Evolutionary conservation across 2,797 vertebrate species (phyloP).

Genomic region (Pelobates cultripes): DNA sequence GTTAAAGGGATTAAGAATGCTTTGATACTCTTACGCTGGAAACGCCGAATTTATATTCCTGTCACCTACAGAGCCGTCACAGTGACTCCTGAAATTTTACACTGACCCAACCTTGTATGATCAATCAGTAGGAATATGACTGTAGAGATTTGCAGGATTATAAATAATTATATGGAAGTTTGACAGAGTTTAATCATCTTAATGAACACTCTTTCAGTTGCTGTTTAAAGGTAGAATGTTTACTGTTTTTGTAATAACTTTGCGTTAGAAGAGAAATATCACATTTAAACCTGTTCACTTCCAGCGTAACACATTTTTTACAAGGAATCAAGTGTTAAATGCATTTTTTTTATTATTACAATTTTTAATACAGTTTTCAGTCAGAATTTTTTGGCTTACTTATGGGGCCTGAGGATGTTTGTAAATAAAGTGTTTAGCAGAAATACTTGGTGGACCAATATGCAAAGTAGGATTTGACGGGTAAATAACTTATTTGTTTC

Average conservation of each 20-base stretch:
- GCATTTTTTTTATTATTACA: too few relatives aligned
- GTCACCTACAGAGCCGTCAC: slow-evolving; percentile 17
- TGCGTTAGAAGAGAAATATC: background rate
- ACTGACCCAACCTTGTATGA: slow-evolving; percentile 12
- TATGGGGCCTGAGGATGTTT: too few relatives aligned
- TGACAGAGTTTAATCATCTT: slow-evolving; percentile 31
- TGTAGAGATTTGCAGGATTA: slow-evolving; percentile 43
- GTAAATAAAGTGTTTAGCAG: too few relatives aligned
- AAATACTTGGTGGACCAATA: too few relatives aligned
- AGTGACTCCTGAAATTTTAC: slow-evolving; percentile 1
- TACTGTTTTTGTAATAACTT: background rate
- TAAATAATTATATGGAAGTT: slow-evolving; percentile 22
- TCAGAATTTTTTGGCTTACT: too few relatives aligned
- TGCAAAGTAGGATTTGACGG: too few relatives aligned
- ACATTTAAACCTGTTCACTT: too few relatives aligned
- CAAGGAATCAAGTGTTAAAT: too few relatives aligned
- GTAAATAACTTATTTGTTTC: too few relatives aligned
- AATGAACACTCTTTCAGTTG: background rate
- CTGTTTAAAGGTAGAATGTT: background rate
- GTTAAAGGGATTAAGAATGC: background rate
- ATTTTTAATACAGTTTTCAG: too few relatives aligned
- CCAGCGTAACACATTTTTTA: too few relatives aligned
- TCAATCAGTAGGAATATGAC: slow-evolving; percentile 25
- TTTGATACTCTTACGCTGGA: background rate
- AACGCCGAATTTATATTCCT: slow-evolving; percentile 17